Percentiles rank a stretch among this genome's conserved stretches.
These are phyloP conservation scores for Megalops cyprinoides DNA, from an alignment of 2,797 vertebrate species.

Conservation along the genomic window DNA sequence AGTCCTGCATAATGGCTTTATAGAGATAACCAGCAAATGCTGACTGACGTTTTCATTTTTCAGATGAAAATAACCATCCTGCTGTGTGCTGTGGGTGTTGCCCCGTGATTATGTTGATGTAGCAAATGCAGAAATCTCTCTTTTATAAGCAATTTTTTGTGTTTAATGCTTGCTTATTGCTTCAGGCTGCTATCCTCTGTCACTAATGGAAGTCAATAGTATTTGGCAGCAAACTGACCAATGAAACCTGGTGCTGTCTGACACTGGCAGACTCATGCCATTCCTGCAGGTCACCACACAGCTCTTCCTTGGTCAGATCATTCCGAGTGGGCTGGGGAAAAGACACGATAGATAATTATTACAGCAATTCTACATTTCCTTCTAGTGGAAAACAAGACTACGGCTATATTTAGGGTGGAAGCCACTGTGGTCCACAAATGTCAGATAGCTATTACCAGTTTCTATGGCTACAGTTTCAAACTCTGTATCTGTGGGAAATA, in stretches of 20 bases:
- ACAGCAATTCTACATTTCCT: neutral
- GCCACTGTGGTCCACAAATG: no score
- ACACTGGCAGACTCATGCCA: conserved; percentile 38
- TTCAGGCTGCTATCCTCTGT: neutral
- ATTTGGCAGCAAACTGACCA: conserved; percentile 35
- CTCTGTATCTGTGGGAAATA: no score
- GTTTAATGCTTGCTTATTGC: neutral
- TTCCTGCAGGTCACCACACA: conserved; percentile 43
- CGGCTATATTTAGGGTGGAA: no score
- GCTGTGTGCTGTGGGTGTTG: neutral
- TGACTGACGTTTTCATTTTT: neutral
- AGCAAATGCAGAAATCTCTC: neutral
- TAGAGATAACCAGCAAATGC: neutral
- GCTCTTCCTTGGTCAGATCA: conserved; percentile 49
- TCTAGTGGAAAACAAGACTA: no score
- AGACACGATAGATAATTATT: conserved; percentile 28
- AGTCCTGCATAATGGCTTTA: no score
- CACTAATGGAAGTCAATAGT: neutral
- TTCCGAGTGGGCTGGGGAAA: conserved; percentile 35
- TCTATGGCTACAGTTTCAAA: no score
- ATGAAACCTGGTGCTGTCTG: neutral
- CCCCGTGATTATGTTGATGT: neutral
- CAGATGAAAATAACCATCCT: no score
- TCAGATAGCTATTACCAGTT: no score
- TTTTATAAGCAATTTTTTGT: neutral